Evolutionary conservation across 2,888 invertebrate species (phyloP).

Genomic region (Leptopterna dolabrata): DNA sequence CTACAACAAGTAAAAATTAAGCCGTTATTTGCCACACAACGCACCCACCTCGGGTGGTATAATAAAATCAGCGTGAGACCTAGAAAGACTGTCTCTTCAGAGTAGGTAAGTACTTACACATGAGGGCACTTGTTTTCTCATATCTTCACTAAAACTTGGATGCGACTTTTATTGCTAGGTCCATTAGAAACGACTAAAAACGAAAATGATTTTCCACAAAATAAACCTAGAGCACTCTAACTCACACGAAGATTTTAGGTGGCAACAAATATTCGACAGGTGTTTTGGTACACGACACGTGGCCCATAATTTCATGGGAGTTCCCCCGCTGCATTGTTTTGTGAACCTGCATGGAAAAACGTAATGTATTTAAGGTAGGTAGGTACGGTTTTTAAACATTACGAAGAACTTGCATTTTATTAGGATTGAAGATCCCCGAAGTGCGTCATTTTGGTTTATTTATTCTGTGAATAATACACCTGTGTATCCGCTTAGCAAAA

Average conservation of each 20-base stretch:
- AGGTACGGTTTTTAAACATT: too few relatives aligned
- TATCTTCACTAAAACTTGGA: slow-evolving; percentile 10
- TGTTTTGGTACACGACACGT: not conserved
- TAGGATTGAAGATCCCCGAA: too few relatives aligned
- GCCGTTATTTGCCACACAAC: too few relatives aligned
- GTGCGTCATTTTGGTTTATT: too few relatives aligned
- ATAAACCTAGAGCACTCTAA: not conserved
- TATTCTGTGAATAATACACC: too few relatives aligned
- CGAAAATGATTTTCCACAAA: slow-evolving; percentile 24
- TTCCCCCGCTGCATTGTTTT: not conserved
- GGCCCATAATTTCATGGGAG: not conserved
- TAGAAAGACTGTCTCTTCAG: too few relatives aligned
- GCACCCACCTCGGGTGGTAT: too few relatives aligned
- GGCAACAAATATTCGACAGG: slow-evolving; percentile 6
- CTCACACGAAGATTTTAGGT: not conserved
- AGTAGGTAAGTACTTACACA: not conserved
- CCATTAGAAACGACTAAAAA: not conserved
- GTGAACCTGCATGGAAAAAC: not conserved
- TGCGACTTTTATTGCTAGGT: not conserved
- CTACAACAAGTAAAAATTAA: not conserved
- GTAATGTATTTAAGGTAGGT: too few relatives aligned
- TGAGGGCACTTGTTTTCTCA: not conserved
- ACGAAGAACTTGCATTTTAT: too few relatives aligned
- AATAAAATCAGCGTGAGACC: too few relatives aligned
- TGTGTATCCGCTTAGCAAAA: too few relatives aligned